Evolutionary conservation across 2,888 invertebrate genomes (phyloP).

Genomic region (Cantharis flavilabris): DNA sequence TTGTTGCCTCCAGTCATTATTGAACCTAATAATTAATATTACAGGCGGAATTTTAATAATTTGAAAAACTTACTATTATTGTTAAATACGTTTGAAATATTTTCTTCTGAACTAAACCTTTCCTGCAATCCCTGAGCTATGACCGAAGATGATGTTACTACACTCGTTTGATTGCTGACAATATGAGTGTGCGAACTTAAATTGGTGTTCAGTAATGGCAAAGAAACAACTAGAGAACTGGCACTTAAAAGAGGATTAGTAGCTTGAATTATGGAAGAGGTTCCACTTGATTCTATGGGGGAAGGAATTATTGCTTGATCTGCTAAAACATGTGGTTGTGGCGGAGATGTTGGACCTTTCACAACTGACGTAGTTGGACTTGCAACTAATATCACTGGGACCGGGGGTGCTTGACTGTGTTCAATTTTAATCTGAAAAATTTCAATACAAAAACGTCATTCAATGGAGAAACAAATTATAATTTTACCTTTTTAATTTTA

Average conservation of each 20-base stretch:
- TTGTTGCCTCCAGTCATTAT: slow-evolving; percentile 44
- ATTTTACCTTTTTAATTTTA: slow-evolving; percentile 37
- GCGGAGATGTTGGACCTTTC: slow-evolving; percentile 24
- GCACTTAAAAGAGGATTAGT: slow-evolving; percentile 28
- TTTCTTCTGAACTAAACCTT: neutral
- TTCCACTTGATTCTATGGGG: slow-evolving; percentile 33
- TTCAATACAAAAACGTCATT: neutral
- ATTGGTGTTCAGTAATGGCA: slow-evolving; percentile 62
- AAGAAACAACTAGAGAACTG: slow-evolving; percentile 63
- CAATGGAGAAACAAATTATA: neutral
- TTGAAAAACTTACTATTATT: slow-evolving; percentile 1
- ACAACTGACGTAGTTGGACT: slow-evolving; percentile 7
- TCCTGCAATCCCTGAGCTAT: neutral
- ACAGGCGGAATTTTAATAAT: neutral
- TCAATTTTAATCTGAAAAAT: slow-evolving; percentile 17
- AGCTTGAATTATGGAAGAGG: slow-evolving; percentile 18
- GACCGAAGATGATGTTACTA: slow-evolving; percentile 36
- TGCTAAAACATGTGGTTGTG: slow-evolving; percentile 13
- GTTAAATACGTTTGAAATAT: neutral
- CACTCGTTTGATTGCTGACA: slow-evolving; percentile 45
- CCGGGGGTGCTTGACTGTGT: slow-evolving; percentile 2
- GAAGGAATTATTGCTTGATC: slow-evolving; percentile 29
- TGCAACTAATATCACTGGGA: slow-evolving; percentile 8
- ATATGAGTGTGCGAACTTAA: slow-evolving; percentile 51
- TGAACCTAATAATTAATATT: slow-evolving; percentile 18